Percentiles rank a stretch among this genome's conserved stretches.
Conservation (phyloP, 2,888 invertebrate species). For the Limulus polyphemus region DNA sequence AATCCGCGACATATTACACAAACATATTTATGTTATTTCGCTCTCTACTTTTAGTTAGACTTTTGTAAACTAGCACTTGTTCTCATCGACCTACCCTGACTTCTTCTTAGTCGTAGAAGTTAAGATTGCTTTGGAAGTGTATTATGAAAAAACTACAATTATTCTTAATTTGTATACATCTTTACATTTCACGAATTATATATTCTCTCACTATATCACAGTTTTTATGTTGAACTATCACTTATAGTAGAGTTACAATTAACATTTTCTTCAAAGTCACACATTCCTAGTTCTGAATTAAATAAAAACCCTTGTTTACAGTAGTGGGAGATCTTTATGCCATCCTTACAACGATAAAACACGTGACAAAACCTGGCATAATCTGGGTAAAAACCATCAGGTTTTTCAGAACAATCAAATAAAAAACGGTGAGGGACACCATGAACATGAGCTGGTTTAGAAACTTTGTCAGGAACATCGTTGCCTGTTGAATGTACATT, state of each 20-base stretch:
- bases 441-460: slow-evolving; percentile 12
- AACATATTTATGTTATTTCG: too few relatives aligned
- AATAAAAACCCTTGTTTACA: slow-evolving; percentile 25
- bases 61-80: too few relatives aligned
- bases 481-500: background rate
- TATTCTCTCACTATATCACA: too few relatives aligned
- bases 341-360: slow-evolving; percentile 25
- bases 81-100: too few relatives aligned
- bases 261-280: slow-evolving; percentile 27
- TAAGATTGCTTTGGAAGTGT: too few relatives aligned
- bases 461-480: background rate
- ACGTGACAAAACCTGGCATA: slow-evolving; percentile 26
- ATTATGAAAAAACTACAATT: too few relatives aligned
- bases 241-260: slow-evolving; percentile 4
- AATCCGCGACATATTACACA: too few relatives aligned
- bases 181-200: too few relatives aligned
- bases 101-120: too few relatives aligned
- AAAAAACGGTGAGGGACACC: slow-evolving; percentile 16
- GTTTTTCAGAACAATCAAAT: slow-evolving; percentile 19
- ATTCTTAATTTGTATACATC: too few relatives aligned
- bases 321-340: slow-evolving; percentile 26
- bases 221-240: too few relatives aligned
- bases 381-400: slow-evolving; percentile 26
- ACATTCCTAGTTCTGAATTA: slow-evolving; percentile 22
- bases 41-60: too few relatives aligned